These are phyloP conservation scores for Chloroceryle inda DNA, from an alignment of 2,797 vertebrate species.

Conservation along the genomic window DNA sequence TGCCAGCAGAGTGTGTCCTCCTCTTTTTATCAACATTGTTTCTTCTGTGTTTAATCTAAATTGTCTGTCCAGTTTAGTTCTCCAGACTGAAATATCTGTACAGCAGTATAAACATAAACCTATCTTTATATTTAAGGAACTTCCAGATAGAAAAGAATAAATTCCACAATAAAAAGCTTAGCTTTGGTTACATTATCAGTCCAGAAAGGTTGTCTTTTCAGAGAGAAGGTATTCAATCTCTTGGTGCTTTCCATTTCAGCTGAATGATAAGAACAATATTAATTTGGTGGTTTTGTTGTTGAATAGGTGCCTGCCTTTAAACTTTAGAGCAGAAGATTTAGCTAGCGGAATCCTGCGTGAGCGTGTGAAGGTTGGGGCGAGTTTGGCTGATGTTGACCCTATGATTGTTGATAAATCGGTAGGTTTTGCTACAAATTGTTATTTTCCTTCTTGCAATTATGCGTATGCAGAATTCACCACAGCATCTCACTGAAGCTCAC, in stretches of 20 bases:
- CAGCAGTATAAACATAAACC: neutral
- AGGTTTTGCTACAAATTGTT: constrained; percentile 65
- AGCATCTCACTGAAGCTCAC: neutral
- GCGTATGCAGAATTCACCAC: neutral
- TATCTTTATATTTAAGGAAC: neutral
- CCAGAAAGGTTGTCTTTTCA: neutral
- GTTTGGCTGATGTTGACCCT: constrained; percentile 97
- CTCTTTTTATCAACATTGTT: neutral
- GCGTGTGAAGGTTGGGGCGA: constrained; percentile 94
- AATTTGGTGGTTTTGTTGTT: neutral
- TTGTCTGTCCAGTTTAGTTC: neutral
- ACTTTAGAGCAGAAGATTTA: constrained; percentile 93
- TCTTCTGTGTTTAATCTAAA: neutral
- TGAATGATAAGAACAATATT: neutral
- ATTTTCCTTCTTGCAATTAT: neutral
- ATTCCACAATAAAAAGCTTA: neutral
- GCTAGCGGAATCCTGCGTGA: constrained; percentile 94
- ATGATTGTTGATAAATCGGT: constrained; percentile 97
- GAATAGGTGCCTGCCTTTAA: constrained; percentile 95
- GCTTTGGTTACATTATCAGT: neutral
- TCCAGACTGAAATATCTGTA: neutral
- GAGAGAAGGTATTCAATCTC: neutral
- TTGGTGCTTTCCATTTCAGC: neutral
- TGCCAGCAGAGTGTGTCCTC: neutral
- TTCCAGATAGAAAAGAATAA: neutral